Percentiles rank a stretch among this genome's conserved stretches.
Conservation (phyloP, 1,140 invertebrate genomes). For the Diorhabda carinulata region DNA sequence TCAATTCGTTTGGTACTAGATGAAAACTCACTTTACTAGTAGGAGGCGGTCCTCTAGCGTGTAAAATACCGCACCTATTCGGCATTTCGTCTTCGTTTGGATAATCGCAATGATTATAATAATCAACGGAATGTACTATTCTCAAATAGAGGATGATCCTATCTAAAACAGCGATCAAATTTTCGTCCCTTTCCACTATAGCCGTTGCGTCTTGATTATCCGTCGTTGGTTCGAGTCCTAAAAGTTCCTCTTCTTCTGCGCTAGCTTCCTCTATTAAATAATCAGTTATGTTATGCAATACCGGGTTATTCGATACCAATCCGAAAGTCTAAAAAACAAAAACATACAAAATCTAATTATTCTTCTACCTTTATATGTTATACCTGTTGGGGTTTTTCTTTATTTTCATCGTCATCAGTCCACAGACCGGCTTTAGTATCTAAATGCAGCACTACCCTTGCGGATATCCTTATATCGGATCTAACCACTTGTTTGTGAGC, state of each 20-base stretch:
- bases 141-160: slow-evolving; percentile 88
- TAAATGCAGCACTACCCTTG: slow-evolving; percentile 91
- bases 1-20: neutral
- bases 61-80: slow-evolving; percentile 96
- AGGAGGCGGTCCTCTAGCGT: slow-evolving; percentile 85
- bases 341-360: neutral
- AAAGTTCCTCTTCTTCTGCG: slow-evolving; percentile 94
- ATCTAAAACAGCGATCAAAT: slow-evolving; percentile 67
- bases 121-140: slow-evolving; percentile 97
- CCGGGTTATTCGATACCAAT: slow-evolving; percentile 87
- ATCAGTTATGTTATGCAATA: slow-evolving; percentile 95
- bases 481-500: slow-evolving; percentile 86
- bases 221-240: slow-evolving; percentile 66
- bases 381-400: slow-evolving; percentile 43
- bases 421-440: slow-evolving; percentile 83
- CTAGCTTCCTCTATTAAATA: slow-evolving; percentile 98
- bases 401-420: slow-evolving; percentile 56
- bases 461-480: slow-evolving; percentile 89
- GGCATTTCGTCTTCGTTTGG: slow-evolving; percentile 99
- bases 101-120: slow-evolving; percentile 98
- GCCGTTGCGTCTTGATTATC: slow-evolving; percentile 55
- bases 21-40: slow-evolving; percentile 49
- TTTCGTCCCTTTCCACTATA: slow-evolving; percentile 75
- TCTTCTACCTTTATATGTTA: neutral
- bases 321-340: slow-evolving; percentile 60